These are phyloP conservation scores for Lasioglossum figueresi DNA, from an alignment of 2,888 invertebrate genomes.

Conservation along the genomic window DNA sequence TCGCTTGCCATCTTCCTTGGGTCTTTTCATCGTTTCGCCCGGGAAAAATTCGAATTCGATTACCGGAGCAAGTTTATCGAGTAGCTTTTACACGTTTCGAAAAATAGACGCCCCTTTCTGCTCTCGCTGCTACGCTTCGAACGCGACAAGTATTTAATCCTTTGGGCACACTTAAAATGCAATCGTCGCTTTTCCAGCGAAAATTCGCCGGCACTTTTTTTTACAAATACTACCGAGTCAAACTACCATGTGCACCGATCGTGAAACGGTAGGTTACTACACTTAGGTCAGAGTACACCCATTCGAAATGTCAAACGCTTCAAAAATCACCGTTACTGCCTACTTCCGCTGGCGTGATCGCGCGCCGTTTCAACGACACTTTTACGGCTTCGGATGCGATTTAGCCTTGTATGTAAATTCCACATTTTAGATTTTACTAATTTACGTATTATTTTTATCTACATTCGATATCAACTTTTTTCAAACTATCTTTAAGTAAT, in stretches of 20 bases:
- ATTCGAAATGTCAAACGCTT: background rate
- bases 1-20: background rate
- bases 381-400: background rate
- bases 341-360: background rate
- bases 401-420: background rate
- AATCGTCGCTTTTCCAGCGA: background rate
- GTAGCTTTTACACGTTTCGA: slow-evolving; percentile 25
- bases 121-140: background rate
- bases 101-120: slow-evolving; percentile 4
- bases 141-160: background rate
- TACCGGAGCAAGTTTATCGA: slow-evolving; percentile 8
- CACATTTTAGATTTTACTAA: background rate
- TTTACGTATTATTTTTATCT: background rate
- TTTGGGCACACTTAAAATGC: background rate
- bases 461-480: background rate
- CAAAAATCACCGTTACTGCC: background rate
- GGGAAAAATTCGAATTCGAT: slow-evolving; percentile 41
- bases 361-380: background rate
- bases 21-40: background rate
- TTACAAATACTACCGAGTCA: background rate
- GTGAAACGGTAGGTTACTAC: background rate
- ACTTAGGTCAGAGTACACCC: background rate
- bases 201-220: background rate
- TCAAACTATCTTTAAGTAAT: background rate
- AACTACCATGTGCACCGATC: background rate